These are phyloP conservation scores for Tragelaphus strepsiceros DNA, from an alignment of 2,113 vertebrate genomes.

Conservation along the genomic window DNA sequence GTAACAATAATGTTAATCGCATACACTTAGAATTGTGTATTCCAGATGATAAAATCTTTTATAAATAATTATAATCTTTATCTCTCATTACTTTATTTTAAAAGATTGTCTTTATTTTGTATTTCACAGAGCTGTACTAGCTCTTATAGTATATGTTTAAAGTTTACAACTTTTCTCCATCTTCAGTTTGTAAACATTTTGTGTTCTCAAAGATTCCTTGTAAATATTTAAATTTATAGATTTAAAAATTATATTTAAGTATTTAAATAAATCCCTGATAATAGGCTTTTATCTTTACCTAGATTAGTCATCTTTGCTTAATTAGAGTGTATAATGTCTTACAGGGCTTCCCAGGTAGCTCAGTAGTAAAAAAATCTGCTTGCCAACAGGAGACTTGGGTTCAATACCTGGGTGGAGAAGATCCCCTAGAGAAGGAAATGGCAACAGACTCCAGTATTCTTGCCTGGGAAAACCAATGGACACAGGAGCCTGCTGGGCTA, in stretches of 20 bases:
- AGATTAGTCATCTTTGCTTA: neutral
- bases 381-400: neutral
- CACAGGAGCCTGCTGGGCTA: neutral
- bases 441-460: neutral
- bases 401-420: neutral
- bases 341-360: neutral
- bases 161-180: neutral
- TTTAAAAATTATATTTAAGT: neutral
- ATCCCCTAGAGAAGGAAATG: neutral
- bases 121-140: neutral
- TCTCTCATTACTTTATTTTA: neutral
- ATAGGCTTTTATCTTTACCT: neutral
- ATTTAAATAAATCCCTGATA: neutral
- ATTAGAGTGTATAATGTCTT: neutral
- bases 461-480: neutral
- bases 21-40: neutral
- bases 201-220: neutral
- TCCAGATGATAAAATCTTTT: neutral
- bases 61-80: neutral
- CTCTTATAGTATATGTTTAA: neutral
- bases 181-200: neutral
- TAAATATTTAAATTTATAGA: neutral
- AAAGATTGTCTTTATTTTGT: neutral
- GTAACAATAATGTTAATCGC: neutral
- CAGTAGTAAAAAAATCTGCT: neutral